A percentile compares a stretch with the other conserved stretches of the same genome.
phyloP scores from a whole-genome alignment of 2,797 vertebrate genomes.

The Naso thynnoides region DNA sequence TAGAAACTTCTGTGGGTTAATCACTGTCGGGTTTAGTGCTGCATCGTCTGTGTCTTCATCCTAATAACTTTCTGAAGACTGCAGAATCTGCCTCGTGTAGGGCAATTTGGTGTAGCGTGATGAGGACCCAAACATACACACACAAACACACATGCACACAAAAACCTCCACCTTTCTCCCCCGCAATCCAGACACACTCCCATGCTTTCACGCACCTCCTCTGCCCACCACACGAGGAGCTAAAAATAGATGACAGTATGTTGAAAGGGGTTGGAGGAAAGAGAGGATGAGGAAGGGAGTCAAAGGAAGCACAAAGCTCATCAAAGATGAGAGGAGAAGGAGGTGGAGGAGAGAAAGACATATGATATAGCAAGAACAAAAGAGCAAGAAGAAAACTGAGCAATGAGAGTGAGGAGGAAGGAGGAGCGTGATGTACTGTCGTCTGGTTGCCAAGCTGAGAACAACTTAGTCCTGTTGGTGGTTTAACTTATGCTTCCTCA shows the following conservation, averaged over 20 bases:
- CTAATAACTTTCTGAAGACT: slow-evolving; percentile 61
- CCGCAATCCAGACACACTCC: slow-evolving; percentile 76
- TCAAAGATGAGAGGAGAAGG: slow-evolving; percentile 36
- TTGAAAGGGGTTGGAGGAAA: slow-evolving; percentile 66
- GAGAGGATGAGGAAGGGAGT: slow-evolving; percentile 57
- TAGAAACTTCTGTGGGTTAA: slow-evolving; percentile 53
- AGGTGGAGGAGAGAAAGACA: slow-evolving; percentile 20
- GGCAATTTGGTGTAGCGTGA: slow-evolving; percentile 65
- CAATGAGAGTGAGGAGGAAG: slow-evolving; percentile 1
- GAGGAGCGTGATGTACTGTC: slow-evolving; percentile 19
- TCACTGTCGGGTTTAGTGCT: slow-evolving; percentile 45
- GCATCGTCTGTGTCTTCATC: slow-evolving; percentile 39
- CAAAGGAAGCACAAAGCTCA: slow-evolving; percentile 32
- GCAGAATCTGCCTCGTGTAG: slow-evolving; percentile 65
- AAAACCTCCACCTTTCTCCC: slow-evolving; percentile 62
- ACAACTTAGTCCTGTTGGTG: slow-evolving; percentile 29
- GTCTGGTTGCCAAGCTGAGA: slow-evolving; percentile 32
- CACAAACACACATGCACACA: slow-evolving; percentile 47
- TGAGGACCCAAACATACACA: slow-evolving; percentile 59
- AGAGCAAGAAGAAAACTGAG: slow-evolving; percentile 17
- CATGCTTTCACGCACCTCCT: slow-evolving; percentile 79
- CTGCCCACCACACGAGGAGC: slow-evolving; percentile 79
- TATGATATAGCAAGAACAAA: slow-evolving; percentile 15
- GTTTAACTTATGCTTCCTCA: slow-evolving; percentile 24
- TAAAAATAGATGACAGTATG: slow-evolving; percentile 82